Base-by-base conservation (phyloP, 2,113 vertebrate genomes). In the Eidolon helvum region DNA sequence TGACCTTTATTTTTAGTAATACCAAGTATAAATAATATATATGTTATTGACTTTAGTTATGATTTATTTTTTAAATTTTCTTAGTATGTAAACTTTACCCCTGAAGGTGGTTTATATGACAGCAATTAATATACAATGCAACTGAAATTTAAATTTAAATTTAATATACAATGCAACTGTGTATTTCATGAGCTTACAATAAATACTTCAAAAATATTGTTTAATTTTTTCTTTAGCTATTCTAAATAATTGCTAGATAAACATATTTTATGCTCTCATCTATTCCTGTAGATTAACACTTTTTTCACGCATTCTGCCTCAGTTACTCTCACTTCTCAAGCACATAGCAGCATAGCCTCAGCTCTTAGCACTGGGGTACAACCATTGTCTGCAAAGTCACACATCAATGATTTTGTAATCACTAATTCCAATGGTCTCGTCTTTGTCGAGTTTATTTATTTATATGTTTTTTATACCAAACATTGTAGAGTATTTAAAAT, bases 1-100 rank as follows among this genome's bases (percentile, higher is more conserved):
- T 65, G 30, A 38, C n/a, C 4, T 92, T 96, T 85, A 71, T 10
- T 69, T 95, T 95, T 71, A 79, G 12, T 55, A 57, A 79, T 55
- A 65, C 3, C n/a, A 75, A 80, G 33, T 45, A 80, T 75, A 95
- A 96, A 93, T 90, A 94, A 90, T 53, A 30, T 65, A 89, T 65
- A 5, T 45, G 18, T 19, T 86, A 82, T 43, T 14, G 19, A 80
- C 35, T 75, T 71, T 72, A 61, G 10, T 61, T 77, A 72, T 59
- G 48, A 43, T 48, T 85, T 71, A 43, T 35, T 71, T 55, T 43
- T 75, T 69, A 8, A 21, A 71, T 66, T n/a, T 30, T 59, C 8
- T 87, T 40, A 12, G 5, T 69, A 21, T n/a, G 15, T 11, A 87
- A 84, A 2, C 11, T 59, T 69, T 79, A 53, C 2, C 1, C 3